Base-by-base conservation (phyloP, 2,113 vertebrate genomes). In the Gorsachius goisagi region DNA sequence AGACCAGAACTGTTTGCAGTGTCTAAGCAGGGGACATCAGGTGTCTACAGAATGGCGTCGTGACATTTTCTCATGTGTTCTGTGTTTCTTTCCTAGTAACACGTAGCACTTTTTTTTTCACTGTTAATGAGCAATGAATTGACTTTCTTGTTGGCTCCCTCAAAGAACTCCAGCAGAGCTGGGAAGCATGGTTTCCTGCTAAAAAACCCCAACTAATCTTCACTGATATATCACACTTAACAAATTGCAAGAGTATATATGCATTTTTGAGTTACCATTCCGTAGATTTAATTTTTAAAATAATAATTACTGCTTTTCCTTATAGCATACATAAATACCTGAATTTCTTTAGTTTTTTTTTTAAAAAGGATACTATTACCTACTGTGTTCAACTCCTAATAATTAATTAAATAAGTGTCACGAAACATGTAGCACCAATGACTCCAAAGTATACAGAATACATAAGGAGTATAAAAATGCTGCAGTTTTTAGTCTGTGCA, bases 31-130 rank as follows among this genome's bases (percentile, higher is more conserved):
- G 9, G 32, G 30, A 73, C 45, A 50, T 37, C 68, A 33, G 49
- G 35, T 2, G 0, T 44, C 27, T 72, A 2, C 12, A 47, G 33
- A 30, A 76, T 21, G 30, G 15, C 58, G 15, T 32, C 0, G 2
- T 68, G 53, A 73, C 17, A 66, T 81, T 92, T 96, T 52, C 87
- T 80, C 22, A 5, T 28, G 19, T 63, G 15, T 17, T 88, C 56
- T 77, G 7, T 88, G 26, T 45, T 95, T 92, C 44, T 73, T 83
- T 80, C 41, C 30, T 83, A 39, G 26, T 56, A 76, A 58, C 5
- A 10, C 35, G 37, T 79, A 37, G 4, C 5, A 69, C 7, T 1
- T 50, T 76, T 30, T 82, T 86, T 89, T 80, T 28, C 19, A 21
- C 35, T 91, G 55, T 68, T 91, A 86, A 74, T 74, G 63, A 90